Evolutionary conservation across 2,113 vertebrate genomes (phyloP), one percentile per base, ranked within the genome.

Genomic region (Nothocercus julius): DNA sequence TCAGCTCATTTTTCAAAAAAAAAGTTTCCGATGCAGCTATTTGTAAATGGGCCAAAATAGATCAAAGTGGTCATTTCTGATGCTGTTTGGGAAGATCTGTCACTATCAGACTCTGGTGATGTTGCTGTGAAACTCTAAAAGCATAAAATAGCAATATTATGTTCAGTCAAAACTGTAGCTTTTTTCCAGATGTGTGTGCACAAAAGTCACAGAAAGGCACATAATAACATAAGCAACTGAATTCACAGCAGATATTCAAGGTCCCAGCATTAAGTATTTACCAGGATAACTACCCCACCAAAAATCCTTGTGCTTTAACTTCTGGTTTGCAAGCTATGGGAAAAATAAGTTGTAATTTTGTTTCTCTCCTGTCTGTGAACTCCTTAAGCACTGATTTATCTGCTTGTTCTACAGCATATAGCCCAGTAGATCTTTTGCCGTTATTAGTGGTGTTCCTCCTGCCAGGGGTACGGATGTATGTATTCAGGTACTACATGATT

Each of bases 181-280:
- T 72, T 82, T 44, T 58, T 77, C 8, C 45, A 40, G 22, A 38
- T 53, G 3, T 69, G 76, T 82, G 14, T 51, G 40, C n/a, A 70
- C 15, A 62, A 38, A 85, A 95, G 38, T 54, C 78, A 22, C 6
- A 40, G 21, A 62, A 28, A 68, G 20, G 11, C 10, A 28, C 0
- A 1, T 42, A 61, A 22, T 45, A 51, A 59, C 0, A 0, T 45
- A 53, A 72, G 11, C 5, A 85, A 12, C 11, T 45, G 42, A 64
- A 56, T 79, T 75, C 7, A 18, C 7, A 68, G 9, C 14, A 9
- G 1, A 14, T 63, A 9, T 10, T 54, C 67, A 64, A 61, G 20
- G 32, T 68, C 19, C 32, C 13, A 49, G 51, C 13, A 11, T 69
- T 69, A 64, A 1, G 0, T 62, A 34, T 0, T 6, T 36, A 16